phyloP scores from a whole-genome alignment of 2,113 vertebrate species.

The Boleophthalmus pectinirostris region DNA sequence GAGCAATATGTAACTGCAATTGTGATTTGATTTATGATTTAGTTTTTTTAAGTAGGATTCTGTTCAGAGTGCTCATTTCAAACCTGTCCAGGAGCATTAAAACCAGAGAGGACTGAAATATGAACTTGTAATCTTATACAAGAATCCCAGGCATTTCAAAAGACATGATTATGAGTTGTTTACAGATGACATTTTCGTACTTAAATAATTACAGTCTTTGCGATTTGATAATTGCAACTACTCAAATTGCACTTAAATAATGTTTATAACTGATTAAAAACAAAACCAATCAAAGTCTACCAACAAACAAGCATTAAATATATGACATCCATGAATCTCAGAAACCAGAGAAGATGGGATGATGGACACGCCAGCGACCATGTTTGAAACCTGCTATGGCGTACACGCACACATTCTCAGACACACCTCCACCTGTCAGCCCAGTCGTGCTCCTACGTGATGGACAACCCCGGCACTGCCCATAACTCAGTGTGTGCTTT shows the following conservation, averaged over 20 bases:
- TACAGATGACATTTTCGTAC: background rate
- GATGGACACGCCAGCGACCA: constrained; percentile 51
- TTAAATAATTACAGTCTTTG: background rate
- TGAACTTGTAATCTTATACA: too few relatives aligned
- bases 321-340: constrained; percentile 75
- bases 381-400: background rate
- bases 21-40: too few relatives aligned
- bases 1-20: too few relatives aligned
- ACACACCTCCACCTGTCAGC: constrained; percentile 31
- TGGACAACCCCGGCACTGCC: constrained; percentile 56
- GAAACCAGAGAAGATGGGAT: constrained; percentile 60
- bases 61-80: too few relatives aligned
- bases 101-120: too few relatives aligned
- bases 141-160: too few relatives aligned
- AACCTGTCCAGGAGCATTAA: too few relatives aligned
- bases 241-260: background rate
- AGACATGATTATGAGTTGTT: too few relatives aligned
- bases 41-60: too few relatives aligned
- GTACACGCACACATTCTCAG: constrained; percentile 9
- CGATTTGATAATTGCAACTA: background rate
- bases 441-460: constrained; percentile 56
- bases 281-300: background rate
- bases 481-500: constrained; percentile 71
- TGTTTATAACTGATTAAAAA: background rate
- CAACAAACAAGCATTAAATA: constrained; percentile 40